Conservation (phyloP, 2,797 vertebrate species). For the Astyanax mexicanus region DNA sequence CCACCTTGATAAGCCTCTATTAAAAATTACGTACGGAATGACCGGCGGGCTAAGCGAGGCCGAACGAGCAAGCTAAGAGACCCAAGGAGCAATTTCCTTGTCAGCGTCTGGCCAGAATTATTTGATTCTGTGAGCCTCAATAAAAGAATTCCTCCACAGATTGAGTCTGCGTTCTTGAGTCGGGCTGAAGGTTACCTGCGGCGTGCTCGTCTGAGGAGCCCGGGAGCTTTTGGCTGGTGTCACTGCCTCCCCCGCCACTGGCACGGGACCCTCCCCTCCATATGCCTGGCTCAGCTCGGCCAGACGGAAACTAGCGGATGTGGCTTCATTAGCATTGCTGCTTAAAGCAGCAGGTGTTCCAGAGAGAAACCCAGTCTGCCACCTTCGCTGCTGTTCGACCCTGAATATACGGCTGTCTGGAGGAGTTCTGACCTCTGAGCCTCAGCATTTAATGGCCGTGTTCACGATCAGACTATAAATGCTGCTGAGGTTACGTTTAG, state of each 20-base stretch:
- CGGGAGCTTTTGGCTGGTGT: conserved; percentile 2
- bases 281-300: conserved; percentile 13
- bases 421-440: conserved; percentile 33
- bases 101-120: conserved; percentile 66
- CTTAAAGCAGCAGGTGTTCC: conserved; percentile 61
- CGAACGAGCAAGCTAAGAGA: conserved; percentile 43
- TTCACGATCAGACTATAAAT: conserved; percentile 26
- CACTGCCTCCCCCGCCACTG: background rate
- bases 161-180: conserved; percentile 70
- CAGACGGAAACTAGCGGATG: conserved; percentile 18
- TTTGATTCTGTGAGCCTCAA: conserved; percentile 70
- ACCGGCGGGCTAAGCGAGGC: conserved; percentile 44
- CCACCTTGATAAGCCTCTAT: conserved; percentile 59
- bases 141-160: conserved; percentile 70
- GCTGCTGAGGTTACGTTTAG: background rate
- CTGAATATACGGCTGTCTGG: conserved; percentile 14
- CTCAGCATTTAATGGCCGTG: background rate
- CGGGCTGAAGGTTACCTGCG: conserved; percentile 68
- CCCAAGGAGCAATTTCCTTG: conserved; percentile 66
- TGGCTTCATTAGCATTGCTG: conserved; percentile 67
- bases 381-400: background rate
- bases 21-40: conserved; percentile 55
- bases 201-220: conserved; percentile 64
- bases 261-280: background rate
- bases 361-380: conserved; percentile 56